These are phyloP conservation scores for Etheostoma cragini DNA, from an alignment of 2,113 vertebrate species.

Conservation along the genomic window DNA sequence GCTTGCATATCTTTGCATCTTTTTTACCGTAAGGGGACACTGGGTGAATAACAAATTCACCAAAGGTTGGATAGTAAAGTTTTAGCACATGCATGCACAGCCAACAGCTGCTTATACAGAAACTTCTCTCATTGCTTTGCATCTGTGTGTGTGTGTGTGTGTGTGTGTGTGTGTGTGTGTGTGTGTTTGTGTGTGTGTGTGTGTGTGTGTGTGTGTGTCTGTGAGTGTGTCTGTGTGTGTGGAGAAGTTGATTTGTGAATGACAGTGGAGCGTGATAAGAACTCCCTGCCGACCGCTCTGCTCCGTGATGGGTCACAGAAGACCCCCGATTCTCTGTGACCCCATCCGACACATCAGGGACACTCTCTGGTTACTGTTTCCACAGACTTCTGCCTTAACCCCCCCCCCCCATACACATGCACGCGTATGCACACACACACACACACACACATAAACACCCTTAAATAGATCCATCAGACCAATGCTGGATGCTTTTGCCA, in stretches of 20 bases:
- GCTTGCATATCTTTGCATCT: not conserved
- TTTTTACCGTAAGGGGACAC: slow-evolving; percentile 27
- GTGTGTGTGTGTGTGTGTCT: not conserved
- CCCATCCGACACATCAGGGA: slow-evolving; percentile 72
- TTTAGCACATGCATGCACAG: slow-evolving; percentile 37
- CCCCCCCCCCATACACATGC: not conserved
- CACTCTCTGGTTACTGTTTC: slow-evolving; percentile 80
- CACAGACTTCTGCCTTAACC: slow-evolving; percentile 62
- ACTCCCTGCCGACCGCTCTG: slow-evolving; percentile 60
- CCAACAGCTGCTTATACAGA: slow-evolving; percentile 52
- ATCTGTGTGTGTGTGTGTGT: slow-evolving; percentile 10
- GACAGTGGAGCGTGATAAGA: slow-evolving; percentile 73
- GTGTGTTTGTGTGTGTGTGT: slow-evolving; percentile 30
- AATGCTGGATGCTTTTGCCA: slow-evolving; percentile 37
- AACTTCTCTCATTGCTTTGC: slow-evolving; percentile 39
- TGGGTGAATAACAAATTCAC: slow-evolving; percentile 55
- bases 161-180: not conserved
- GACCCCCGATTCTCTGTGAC: slow-evolving; percentile 67
- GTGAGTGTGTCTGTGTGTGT: slow-evolving; percentile 22
- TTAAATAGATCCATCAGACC: slow-evolving; percentile 67
- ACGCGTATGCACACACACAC: slow-evolving; percentile 10
- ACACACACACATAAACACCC: slow-evolving; percentile 29
- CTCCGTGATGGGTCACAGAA: slow-evolving; percentile 79
- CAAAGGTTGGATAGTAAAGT: slow-evolving; percentile 18
- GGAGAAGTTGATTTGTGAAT: slow-evolving; percentile 73